Base-by-base conservation (phyloP, 2,888 invertebrate species). In the Mantis religiosa region DNA sequence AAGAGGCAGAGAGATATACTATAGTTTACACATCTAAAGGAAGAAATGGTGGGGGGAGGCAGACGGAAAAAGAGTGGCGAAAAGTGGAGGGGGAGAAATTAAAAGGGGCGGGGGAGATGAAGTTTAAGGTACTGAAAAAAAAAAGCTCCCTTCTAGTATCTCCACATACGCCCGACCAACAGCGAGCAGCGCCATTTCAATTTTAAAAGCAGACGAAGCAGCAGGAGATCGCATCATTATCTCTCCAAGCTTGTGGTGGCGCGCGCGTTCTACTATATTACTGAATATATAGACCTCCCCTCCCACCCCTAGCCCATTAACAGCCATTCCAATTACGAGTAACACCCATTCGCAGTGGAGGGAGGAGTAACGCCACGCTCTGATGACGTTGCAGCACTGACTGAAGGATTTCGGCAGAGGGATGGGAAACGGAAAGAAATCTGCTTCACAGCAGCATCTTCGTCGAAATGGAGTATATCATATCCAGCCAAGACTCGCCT, bases 241-340 rank as follows among this genome's bases (percentile, higher is more conserved):
- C 84, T 84, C 28, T 54, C 54, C 54, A 71, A 71, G 54, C 54
- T 71, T 71, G 54, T 71, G 54, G 54, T 71, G 54, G 54, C 54
- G 54, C 54, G 54, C 54, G 54, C 54, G 54, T 71, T 71, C 54
- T 85, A 85, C 28, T 85, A 71, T 71, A 71, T 71, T 71, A 83
- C 41, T 85, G 71, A 54, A 34, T 30, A 41, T 85, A 47, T 85
- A 85, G 47, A 81, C 87, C 82, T 25, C 30, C 83, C 54, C 54
- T n/a, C 28, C n/a, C n/a, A n/a, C n/a, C 71, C 86, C 34, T 88
- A 87, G 28, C 47, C 47, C 86, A 82, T 85, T 85, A 85, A 82
- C 88, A 86, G 88, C 84, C 84, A 84, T 88, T 88, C 83, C 88
- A 89, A 86, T 87, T 86, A 85, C 82, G 82, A 54, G 30, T 34